Evolutionary conservation across 2,888 invertebrate genomes (phyloP).

Genomic region (Heterodera filipjevi): DNA sequence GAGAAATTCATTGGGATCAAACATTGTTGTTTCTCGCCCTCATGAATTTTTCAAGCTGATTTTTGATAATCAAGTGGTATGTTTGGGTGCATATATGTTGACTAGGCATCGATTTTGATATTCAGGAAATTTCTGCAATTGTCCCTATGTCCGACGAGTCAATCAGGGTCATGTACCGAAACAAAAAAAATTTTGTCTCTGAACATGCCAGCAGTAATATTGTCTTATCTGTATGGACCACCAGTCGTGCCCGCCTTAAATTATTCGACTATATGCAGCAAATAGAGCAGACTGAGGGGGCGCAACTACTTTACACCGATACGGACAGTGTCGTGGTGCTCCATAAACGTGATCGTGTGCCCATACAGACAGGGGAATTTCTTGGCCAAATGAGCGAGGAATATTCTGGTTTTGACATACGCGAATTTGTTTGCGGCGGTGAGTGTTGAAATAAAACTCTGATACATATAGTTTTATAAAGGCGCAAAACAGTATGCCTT

Average conservation of each 20-base stretch:
- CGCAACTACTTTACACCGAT: conserved; percentile 23
- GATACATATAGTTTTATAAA: no score
- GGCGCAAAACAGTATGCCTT: conserved; percentile 19
- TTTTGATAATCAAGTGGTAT: conserved; percentile 11
- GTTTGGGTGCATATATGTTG: not conserved
- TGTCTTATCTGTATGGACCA: conserved; percentile 15
- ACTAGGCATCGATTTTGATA: not conserved
- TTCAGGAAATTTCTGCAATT: conserved; percentile 6
- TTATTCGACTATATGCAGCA: conserved; percentile 5
- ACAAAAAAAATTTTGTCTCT: conserved; percentile 14
- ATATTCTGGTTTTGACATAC: not conserved
- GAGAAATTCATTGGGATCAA: conserved; percentile 15
- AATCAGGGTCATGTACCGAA: not conserved
- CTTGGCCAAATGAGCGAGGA: conserved; percentile 18
- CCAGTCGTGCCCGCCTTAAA: conserved; percentile 8
- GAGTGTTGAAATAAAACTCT: not conserved
- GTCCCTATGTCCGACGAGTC: not conserved
- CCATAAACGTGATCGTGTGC: not conserved
- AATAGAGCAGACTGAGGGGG: not conserved
- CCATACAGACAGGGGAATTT: not conserved
- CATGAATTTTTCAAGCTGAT: conserved; percentile 1
- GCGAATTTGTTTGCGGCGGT: not conserved
- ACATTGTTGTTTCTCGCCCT: not conserved
- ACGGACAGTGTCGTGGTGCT: conserved; percentile 13
- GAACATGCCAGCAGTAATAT: conserved; percentile 11